Evolutionary conservation across 2,888 invertebrate species (phyloP).

Genomic region (Amphipyra tragopoginis): DNA sequence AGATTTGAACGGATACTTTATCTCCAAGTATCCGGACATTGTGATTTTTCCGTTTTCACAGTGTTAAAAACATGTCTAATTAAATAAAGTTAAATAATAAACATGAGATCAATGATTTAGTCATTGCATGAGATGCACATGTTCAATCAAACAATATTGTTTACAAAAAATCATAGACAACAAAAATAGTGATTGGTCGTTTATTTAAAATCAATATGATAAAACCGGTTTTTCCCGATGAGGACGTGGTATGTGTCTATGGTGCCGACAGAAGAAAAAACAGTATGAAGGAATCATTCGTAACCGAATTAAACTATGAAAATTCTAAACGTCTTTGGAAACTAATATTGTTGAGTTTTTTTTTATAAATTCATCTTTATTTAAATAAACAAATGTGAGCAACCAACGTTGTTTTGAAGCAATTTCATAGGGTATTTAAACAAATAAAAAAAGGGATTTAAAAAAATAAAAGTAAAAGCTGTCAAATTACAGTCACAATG

Average conservation of each 20-base stretch:
- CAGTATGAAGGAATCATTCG: too few species aligned
- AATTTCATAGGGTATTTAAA: too few species aligned
- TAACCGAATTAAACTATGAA: too few species aligned
- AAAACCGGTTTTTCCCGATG: conserved; percentile 63
- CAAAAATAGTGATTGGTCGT: conserved; percentile 89
- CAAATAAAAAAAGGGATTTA: too few species aligned
- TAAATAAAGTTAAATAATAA: conserved; percentile 45
- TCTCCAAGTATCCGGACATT: conserved; percentile 91
- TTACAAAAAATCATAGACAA: conserved; percentile 71
- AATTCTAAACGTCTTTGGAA: too few species aligned
- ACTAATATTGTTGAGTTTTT: too few species aligned
- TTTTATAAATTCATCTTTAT: too few species aligned
- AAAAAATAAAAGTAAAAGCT: too few species aligned
- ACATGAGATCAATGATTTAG: too few species aligned
- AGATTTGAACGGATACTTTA: conserved; percentile 91
- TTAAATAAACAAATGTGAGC: too few species aligned
- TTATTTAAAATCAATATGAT: conserved; percentile 69
- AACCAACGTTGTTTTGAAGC: too few species aligned
- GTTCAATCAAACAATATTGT: conserved; percentile 67
- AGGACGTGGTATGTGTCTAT: conserved; percentile 22
- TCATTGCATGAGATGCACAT: conserved; percentile 68
- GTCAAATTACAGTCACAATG: too few species aligned
- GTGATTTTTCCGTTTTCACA: conserved; percentile 53
- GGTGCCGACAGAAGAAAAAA: neutral
- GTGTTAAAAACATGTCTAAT: conserved; percentile 48